Base-by-base conservation (phyloP, 2,113 vertebrate genomes). In the Saccopteryx leptura region DNA sequence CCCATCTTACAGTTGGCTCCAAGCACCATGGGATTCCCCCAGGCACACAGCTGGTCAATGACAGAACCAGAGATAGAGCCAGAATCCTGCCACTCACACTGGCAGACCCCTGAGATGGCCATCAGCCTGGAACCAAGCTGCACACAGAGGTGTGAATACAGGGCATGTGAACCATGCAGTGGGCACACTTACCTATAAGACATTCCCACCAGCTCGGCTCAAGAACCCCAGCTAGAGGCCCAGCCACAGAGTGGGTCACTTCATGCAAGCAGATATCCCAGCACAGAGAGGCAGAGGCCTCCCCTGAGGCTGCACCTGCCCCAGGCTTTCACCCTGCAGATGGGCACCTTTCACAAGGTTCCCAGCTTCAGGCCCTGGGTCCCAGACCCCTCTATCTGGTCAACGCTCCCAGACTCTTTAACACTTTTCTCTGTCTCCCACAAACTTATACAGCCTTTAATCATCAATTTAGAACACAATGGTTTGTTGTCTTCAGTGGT, bases 121-220 rank as follows among this genome's bases (percentile, higher is more conserved):
- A 4, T 9, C 31, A 21, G 46, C 56, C 23, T 17, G 56, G 46
- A 39, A 33, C 31, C 90, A 10, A 19, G 78, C 68, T 72, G 56
- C 56, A 14, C 10, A 12, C 58, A 5, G 56, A 13, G 46, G 12
- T 26, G 9, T n/a, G 28, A 68, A 21, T 15, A 10, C 3, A 1
- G 52, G 52, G 10, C 31, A 7, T 18, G 31, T 9, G n/a, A 46
- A 24, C 56, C 5, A 14, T n/a, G 15, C 78, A 3, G 1, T 26
- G 15, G 26, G 58, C 33, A 75, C 60, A 58, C 66, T 63, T 10
- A 61, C 17, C 61, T 23, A 4, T 0, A 1, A 39, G 9, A 50
- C 9, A 0, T 48, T 28, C 46, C 63, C 24, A 9, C 17, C 33
- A 1, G 33, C 31, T 17, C 18, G 7, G 28, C 66, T 1, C 24